Evolutionary conservation across 2,797 vertebrate species (phyloP).

Genomic region (Buphagus erythrorhynchus): DNA sequence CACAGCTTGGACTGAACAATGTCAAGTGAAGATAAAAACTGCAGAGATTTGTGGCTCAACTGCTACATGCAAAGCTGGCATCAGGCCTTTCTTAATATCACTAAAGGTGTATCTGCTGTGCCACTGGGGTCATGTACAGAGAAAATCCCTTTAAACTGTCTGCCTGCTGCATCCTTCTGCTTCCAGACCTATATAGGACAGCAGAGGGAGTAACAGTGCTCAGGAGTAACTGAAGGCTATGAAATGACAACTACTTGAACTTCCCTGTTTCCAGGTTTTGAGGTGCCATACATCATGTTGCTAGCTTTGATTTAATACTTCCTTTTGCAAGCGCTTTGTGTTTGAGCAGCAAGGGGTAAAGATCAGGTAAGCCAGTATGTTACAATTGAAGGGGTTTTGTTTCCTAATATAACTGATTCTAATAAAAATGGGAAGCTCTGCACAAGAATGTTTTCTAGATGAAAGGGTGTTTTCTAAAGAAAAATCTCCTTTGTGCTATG

Average conservation of each 20-base stretch:
- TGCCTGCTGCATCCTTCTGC: background rate
- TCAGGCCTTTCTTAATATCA: background rate
- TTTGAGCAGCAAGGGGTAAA: background rate
- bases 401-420: background rate
- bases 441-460: background rate
- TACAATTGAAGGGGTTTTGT: background rate
- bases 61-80: accelerated
- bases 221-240: background rate
- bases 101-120: background rate
- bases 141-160: background rate
- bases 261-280: background rate
- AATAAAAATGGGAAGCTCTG: background rate
- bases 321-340: background rate
- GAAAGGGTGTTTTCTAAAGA: background rate
- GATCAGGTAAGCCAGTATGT: background rate
- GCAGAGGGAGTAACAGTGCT: background rate
- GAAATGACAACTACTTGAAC: background rate
- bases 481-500: background rate
- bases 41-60: background rate
- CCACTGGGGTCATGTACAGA: background rate
- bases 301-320: background rate
- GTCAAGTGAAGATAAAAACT: background rate
- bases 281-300: accelerated
- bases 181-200: background rate
- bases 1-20: background rate